A percentile compares a stretch with the other conserved stretches of the same genome.
phyloP scores from a whole-genome alignment of 1,140 invertebrate species.

The Radopholus similis region DNA sequence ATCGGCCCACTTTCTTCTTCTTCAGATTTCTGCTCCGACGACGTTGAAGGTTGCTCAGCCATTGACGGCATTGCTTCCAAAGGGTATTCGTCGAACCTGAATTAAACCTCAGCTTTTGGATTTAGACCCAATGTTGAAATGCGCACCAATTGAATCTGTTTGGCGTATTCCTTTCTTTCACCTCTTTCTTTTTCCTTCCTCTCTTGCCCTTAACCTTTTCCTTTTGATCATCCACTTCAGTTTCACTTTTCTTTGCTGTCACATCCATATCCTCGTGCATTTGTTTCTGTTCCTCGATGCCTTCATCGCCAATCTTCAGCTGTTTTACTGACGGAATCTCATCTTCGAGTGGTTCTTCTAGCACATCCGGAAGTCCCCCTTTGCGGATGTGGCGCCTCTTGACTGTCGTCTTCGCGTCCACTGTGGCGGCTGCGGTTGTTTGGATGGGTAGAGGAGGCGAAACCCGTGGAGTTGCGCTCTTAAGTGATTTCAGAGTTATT shows the following conservation, averaged over 20 bases:
- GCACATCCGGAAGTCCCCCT: background rate
- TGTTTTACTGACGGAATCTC: too few species aligned
- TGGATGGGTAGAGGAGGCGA: too few species aligned
- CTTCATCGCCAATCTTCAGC: too few species aligned
- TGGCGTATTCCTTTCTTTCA: background rate
- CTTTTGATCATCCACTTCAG: background rate
- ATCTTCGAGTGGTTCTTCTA: background rate
- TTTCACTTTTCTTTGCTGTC: background rate
- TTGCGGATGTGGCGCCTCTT: background rate
- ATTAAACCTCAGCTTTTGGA: background rate
- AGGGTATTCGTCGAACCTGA: slow-evolving; percentile 12
- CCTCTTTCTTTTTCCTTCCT: background rate
- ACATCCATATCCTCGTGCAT: background rate
- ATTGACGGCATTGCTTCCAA: background rate
- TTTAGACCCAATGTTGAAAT: background rate
- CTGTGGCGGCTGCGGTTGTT: too few species aligned
- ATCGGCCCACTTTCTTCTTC: background rate
- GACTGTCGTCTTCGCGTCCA: background rate
- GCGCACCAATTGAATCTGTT: background rate
- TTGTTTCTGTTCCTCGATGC: background rate
- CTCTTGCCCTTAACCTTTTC: background rate
- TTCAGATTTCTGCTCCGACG: background rate
- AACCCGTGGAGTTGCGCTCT: too few species aligned
- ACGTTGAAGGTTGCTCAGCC: slow-evolving; percentile 6
- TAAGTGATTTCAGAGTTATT: too few species aligned